Evolutionary conservation across 2,888 invertebrate species (phyloP), one percentile per base, ranked within the genome.

Genomic region (Tuberolachnus salignus): DNA sequence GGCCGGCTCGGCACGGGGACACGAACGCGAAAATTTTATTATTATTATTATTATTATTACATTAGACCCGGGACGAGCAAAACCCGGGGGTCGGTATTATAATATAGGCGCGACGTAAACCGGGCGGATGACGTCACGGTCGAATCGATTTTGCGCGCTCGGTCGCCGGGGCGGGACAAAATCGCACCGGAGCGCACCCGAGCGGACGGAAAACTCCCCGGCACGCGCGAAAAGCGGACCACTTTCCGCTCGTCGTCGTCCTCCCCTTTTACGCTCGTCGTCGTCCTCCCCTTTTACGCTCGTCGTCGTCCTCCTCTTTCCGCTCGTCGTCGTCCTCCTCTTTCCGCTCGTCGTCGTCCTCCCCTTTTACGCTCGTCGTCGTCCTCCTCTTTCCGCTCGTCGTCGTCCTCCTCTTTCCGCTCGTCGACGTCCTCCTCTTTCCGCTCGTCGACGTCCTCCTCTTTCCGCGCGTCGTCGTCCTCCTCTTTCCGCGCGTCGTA

Each of bases 101-200:
- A 63, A 73, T 44, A 66, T n/a, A n/a, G n/a, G n/a, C n/a, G n/a
- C n/a, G n/a, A n/a, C n/a, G n/a, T n/a, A n/a, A n/a, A n/a, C n/a
- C n/a, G n/a, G n/a, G n/a, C n/a, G 74, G 74, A 44, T 75, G 74
- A 75, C 74, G 74, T 75, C 74, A 74, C 64, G 44, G 66, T 26
- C 11, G 74, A 55, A 75, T 75, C 74, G 74, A 75, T 75, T 75
- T 75, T 75, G 21, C 42, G 23, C 4, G 34, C 34, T 19, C 14
- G 72, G n/a, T 9, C n/a, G 71, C 26, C 16, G 61, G 63, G 42
- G 23, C 34, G 21, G 53, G 14, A n/a, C 19, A 46, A 46, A n/a
- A 23, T 53, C n/a, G 42, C n/a, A 67, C n/a, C 3, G 6, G 34
- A 34, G 34, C 34, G 34, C 34, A 34, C 34, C 34, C 14, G 51